Evolutionary conservation across 2,888 invertebrate species (phyloP), one percentile per base, ranked within the genome.

Genomic region (Lepidochitona cinerea): DNA sequence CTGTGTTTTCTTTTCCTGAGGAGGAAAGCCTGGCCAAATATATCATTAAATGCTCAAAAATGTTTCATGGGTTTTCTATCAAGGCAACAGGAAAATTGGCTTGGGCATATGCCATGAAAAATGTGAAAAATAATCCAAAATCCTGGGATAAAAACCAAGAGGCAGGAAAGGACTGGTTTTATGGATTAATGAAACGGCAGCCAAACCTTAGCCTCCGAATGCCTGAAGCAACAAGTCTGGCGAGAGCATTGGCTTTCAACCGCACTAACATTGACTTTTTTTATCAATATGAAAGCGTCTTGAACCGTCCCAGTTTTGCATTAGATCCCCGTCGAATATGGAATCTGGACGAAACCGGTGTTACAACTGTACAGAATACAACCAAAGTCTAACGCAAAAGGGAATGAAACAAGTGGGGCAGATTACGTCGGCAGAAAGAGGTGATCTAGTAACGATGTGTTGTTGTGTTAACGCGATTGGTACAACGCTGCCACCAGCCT

Each of bases 11-110:
- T n/a, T 4, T 23, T 23, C 37, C 35, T 37, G 37, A 68, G 7
- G 68, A 68, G 26, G 23, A n/a, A 12, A 6, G 18, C 37, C 68
- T 68, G n/a, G 68, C 35, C n/a, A 29, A 36, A 18, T 68, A 68
- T n/a, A 37, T 68, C 37, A 36, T 68, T n/a, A 68, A 33, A n/a
- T 68, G 68, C 41, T 68, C 68, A 33, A 68, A 37, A 68, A 36
- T 68, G 68, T 68, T 68, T 29, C 68, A 68, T 68, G 41, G 68
- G 29, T 23, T 68, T 33, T 14, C n/a, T 23, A n/a, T 36, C n/a
- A 68, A 36, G 37, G 23, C 18, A n/a, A 37, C 37, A 36, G 37
- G 68, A 29, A 68, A 37, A 6, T 37, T 68, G 35, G 37, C 68
- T 29, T 68, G 37, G 36, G 23, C 35, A 37, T 68, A 68, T 35